These are phyloP conservation scores for Halichondria panicea DNA, from an alignment of 37 sponge, comb jelly and placozoan species.

Conservation along the genomic window DNA sequence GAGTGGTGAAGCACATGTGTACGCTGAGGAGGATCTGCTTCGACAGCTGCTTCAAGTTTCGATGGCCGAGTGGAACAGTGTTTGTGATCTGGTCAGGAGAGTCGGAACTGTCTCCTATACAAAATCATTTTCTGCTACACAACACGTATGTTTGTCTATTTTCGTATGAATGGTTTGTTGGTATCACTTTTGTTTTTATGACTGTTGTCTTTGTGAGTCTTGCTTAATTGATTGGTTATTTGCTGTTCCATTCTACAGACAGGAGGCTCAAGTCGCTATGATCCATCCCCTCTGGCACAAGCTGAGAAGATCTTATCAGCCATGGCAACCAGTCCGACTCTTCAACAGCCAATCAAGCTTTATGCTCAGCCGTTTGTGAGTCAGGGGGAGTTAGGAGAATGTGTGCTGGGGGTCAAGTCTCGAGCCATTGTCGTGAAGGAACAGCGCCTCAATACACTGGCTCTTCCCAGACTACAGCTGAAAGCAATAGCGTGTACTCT, in stretches of 20 bases:
- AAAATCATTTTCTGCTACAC: neutral
- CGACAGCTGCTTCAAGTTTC: constrained; percentile 2
- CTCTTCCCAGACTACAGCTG: constrained; percentile 51
- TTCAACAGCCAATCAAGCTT: neutral
- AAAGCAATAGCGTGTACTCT: constrained; percentile 30
- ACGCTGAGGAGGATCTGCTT: constrained; percentile 18
- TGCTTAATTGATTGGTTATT: no score
- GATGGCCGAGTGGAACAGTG: constrained; percentile 20
- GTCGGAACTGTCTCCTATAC: constrained; percentile 34
- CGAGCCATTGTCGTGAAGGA: neutral
- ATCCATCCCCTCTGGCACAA: neutral
- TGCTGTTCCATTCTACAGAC: neutral
- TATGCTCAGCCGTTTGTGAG: constrained; percentile 46
- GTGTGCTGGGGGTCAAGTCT: constrained; percentile 3
- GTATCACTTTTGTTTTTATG: neutral
- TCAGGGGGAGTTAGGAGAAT: constrained; percentile 7
- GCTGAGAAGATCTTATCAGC: constrained; percentile 4
- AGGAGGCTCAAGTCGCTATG: neutral
- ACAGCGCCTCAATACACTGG: constrained; percentile 9
- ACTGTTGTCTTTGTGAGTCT: no score
- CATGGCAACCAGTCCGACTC: neutral
- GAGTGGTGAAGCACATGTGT: constrained; percentile 43
- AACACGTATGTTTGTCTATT: neutral
- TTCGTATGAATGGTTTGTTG: neutral
- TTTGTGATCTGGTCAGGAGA: constrained; percentile 25